These are phyloP conservation scores for Drosophila triauraria DNA, from an alignment of 1,140 invertebrate genomes.

Conservation along the genomic window DNA sequence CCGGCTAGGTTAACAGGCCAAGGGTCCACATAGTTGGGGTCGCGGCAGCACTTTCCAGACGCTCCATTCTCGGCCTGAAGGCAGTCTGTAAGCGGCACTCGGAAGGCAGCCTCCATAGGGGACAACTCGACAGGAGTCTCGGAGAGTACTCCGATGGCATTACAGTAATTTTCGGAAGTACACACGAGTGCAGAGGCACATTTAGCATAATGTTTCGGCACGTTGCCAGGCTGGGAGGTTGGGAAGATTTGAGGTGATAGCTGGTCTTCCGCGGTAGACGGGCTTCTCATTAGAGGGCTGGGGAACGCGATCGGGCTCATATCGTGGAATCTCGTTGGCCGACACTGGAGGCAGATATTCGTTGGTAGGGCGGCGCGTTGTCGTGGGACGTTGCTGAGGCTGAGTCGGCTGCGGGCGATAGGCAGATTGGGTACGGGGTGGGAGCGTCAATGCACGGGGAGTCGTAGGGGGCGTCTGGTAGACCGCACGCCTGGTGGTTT, in stretches of 20 bases:
- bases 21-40: slow-evolving; percentile 94
- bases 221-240: slow-evolving; percentile 42
- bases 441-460: slow-evolving; percentile 37
- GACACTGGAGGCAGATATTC: slow-evolving; percentile 64
- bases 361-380: slow-evolving; percentile 63
- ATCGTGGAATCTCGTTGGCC: slow-evolving; percentile 67
- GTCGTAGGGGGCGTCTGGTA: slow-evolving; percentile 50
- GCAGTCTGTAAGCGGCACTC: slow-evolving; percentile 92
- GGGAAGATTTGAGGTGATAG: slow-evolving; percentile 79
- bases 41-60: slow-evolving; percentile 93
- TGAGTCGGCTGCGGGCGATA: slow-evolving; percentile 63
- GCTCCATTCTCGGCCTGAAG: slow-evolving; percentile 89
- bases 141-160: slow-evolving; percentile 90
- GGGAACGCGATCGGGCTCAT: slow-evolving; percentile 62
- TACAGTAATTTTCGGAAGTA: slow-evolving; percentile 92
- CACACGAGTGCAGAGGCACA: slow-evolving; percentile 94
- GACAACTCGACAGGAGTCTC: slow-evolving; percentile 88
- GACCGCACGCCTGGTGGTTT: slow-evolving; percentile 38
- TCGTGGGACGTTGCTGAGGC: slow-evolving; percentile 5
- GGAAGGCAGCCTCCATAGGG: slow-evolving; percentile 88
- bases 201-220: slow-evolving; percentile 86
- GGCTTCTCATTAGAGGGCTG: slow-evolving; percentile 73
- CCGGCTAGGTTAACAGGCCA: slow-evolving; percentile 89
- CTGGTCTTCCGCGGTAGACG: slow-evolving; percentile 75
- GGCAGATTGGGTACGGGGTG: slow-evolving; percentile 49